phyloP scores from a whole-genome alignment of 92 coral and sea anemone genomes.

The Epizoanthus stellaris region DNA sequence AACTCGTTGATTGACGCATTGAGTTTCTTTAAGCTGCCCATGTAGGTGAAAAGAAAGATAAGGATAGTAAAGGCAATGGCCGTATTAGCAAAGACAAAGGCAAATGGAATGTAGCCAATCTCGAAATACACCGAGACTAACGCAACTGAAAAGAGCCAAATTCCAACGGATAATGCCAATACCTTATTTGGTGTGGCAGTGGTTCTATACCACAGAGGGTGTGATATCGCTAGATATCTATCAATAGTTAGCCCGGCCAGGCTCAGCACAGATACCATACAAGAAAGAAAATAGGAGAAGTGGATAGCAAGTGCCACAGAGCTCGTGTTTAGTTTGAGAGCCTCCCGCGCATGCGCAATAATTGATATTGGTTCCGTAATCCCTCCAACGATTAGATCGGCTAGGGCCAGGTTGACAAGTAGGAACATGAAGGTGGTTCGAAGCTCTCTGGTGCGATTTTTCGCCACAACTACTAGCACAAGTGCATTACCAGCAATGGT shows the following conservation, averaged over 20 bases:
- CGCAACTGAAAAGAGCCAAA: constrained; percentile 20
- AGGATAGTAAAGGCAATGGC: constrained; percentile 24
- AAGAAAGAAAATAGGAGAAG: constrained; percentile 1
- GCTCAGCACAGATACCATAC: constrained; percentile 33
- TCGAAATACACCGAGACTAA: constrained; percentile 3
- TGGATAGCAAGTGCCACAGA: background rate
- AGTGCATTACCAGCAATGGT: constrained; percentile 14
- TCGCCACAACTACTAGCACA: background rate
- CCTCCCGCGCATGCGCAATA: background rate
- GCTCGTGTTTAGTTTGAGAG: constrained; percentile 4
- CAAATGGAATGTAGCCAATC: constrained; percentile 23
- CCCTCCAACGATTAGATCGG: constrained; percentile 24
- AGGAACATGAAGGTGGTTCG: constrained; percentile 17
- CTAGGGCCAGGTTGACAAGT: constrained; percentile 16
- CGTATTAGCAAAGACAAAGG: constrained; percentile 37
- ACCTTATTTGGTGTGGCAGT: constrained; percentile 27
- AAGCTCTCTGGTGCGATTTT: constrained; percentile 6
- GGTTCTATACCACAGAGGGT: constrained; percentile 22
- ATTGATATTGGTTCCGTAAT: constrained; percentile 8
- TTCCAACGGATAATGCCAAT: background rate
- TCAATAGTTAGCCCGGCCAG: constrained; percentile 31
- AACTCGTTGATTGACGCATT: background rate
- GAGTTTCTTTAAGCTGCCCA: constrained; percentile 7
- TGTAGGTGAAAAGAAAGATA: constrained; percentile 25
- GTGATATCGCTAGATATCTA: constrained; percentile 36